Evolutionary conservation across 1,140 invertebrate species (phyloP).

Genomic region (Drosophila obscura): DNA sequence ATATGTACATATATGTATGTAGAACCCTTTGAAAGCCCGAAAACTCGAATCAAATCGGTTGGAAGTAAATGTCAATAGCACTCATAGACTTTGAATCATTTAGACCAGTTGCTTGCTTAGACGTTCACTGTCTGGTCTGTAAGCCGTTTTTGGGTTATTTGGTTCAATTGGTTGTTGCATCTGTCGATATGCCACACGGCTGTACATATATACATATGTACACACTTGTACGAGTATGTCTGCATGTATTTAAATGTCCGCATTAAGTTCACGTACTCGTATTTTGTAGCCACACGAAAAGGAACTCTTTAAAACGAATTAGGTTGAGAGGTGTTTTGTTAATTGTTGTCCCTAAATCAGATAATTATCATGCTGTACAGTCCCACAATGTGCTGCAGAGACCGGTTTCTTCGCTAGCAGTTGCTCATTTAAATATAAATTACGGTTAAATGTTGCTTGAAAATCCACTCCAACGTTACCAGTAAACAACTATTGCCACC

Average conservation of each 20-base stretch:
- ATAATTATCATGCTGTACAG: conserved; percentile 41
- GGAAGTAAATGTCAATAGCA: no score
- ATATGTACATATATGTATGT: no score
- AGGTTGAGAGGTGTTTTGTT: conserved; percentile 1
- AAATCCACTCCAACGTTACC: conserved; percentile 33
- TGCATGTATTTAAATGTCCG: neutral
- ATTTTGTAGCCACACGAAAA: no score
- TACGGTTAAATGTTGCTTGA: conserved; percentile 50
- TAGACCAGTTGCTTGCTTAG: no score
- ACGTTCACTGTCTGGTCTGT: no score
- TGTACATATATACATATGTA: neutral
- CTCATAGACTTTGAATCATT: no score
- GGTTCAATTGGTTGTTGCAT: no score
- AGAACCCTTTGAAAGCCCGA: no score
- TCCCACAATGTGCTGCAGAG: conserved; percentile 36
- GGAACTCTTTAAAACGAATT: conserved; percentile 23
- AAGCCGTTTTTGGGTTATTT: no score
- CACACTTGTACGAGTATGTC: neutral
- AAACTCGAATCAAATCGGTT: no score
- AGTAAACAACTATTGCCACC: conserved; percentile 13
- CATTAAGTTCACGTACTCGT: neutral
- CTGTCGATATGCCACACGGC: neutral
- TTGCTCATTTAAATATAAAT: conserved; percentile 69
- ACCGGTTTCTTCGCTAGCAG: conserved; percentile 52
- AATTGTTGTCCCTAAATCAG: conserved; percentile 24